Evolutionary conservation across 2,113 vertebrate species (phyloP), one percentile per base, ranked within the genome.

Genomic region (Lipophrys pholis): DNA sequence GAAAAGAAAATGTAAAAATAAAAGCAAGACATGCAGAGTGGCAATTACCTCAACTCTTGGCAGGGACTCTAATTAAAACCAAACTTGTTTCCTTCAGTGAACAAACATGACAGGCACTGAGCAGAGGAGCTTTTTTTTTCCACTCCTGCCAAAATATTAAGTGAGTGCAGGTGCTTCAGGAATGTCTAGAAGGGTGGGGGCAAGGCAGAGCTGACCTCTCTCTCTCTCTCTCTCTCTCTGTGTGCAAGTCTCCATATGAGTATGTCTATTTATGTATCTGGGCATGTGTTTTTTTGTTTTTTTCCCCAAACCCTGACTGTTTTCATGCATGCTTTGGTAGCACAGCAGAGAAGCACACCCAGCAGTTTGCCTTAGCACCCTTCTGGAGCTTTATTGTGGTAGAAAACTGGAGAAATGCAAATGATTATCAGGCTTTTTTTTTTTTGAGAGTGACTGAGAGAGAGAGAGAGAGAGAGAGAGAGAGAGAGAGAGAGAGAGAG

Each of bases 131-230:
- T 73, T 90, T 91, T 92, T 75, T 80, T 68, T 82, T 30, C 80
- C 82, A 69, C 67, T 63, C 71, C 83, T 89, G 93, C 90, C 93
- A 93, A 91, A 91, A 92, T 80, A 91, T 93, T 94, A 94, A 96
- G 92, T 94, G 94, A 94, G 92, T 94, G 91, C 95, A 97, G 95
- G 96, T 96, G 95, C 94, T 89, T 83, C 70, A 93, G 90, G 94
- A 95, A 96, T 96, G 95, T 92, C 94, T 92, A 75, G 81, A 75
- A 84, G 81, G 85, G 87, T 17, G 75, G 87, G 85, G 85, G 88
- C 54, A 82, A 60, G 39, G 62, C 69, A 75, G 58, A 80, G 79
- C 66, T 91, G 88, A 92, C 87, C 89, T 85, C 82, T 90, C 60
- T 88, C 83, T 87, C 76, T 87, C 76, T 89, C 89, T 85, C 82